Base-by-base conservation (phyloP, 2,888 invertebrate species). In the Lymantria monacha region DNA sequence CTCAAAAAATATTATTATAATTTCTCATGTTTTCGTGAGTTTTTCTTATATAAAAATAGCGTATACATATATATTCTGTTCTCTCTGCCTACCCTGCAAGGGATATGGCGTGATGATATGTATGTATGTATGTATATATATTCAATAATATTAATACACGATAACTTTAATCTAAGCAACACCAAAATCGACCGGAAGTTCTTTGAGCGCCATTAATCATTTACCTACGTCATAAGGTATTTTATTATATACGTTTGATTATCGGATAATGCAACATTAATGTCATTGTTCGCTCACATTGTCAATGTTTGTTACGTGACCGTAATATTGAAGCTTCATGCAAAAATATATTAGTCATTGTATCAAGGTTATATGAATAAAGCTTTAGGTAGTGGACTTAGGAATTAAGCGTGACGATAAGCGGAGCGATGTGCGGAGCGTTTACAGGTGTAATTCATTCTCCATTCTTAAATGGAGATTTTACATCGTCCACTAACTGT, bases 241-340 rank as follows among this genome's bases (percentile, higher is more conserved):
- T 57, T 53, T 57, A 62, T 60, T 57, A 38, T 53, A 43, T 44
- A 44, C 48, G 44, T 67, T 69, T 66, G 72, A 76, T 74, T 73
- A 70, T 60, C 49, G 43, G 63, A 65, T 70, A 72, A 75, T 74
- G 65, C 62, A 66, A 65, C 59, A 62, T 68, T 60, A 70, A 71
- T 71, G 66, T 66, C 68, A 77, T 79, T 79, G 76, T 79, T 59
- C 51, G 63, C 61, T 58, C 62, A 60, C 66, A 68, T 65, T 71
- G 72, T 70, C 67, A 67, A 59, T 15, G n/a, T 54, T 53, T 37
- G 51, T 51, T 57, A 69, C 75, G 73, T 76, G 74, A 67, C 52
- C 50, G 12, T 46, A 63, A 64, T 69, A 46, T 31, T 48, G 53
- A 64, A 48, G 30, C 30, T 42, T 31, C 33, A 12, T 47, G 49